phyloP scores from a whole-genome alignment of 2,888 invertebrate genomes.

The Rhabditoides inermis region DNA sequence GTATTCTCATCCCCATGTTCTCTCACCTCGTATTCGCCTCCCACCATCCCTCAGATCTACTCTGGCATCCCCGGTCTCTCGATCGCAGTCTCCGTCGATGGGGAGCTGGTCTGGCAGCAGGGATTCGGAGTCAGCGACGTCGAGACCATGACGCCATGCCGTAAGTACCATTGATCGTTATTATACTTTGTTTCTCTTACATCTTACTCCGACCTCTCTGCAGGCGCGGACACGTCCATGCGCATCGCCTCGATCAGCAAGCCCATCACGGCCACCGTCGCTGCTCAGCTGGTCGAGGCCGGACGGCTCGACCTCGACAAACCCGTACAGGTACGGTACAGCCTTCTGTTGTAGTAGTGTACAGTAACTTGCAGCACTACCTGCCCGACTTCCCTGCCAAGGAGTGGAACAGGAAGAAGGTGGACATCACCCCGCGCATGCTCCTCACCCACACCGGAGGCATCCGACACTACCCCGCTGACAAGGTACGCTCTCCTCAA shows the following conservation, averaged over 20 bases:
- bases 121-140: constrained; percentile 59
- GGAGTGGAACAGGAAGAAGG: constrained; percentile 55
- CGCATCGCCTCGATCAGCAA: constrained; percentile 63
- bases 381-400: constrained; percentile 59
- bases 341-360: background rate
- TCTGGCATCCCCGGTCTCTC: constrained; percentile 54
- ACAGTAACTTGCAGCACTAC: constrained; percentile 55
- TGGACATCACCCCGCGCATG: constrained; percentile 58
- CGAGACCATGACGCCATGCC: constrained; percentile 57
- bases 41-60: constrained; percentile 53
- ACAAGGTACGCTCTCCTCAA: too few relatives aligned
- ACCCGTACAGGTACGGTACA: constrained; percentile 19
- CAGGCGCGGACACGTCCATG: constrained; percentile 55
- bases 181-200: background rate
- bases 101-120: constrained; percentile 51
- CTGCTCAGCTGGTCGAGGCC: constrained; percentile 58
- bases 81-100: constrained; percentile 54
- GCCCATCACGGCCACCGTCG: constrained; percentile 58
- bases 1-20: too few relatives aligned
- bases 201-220: constrained; percentile 12
- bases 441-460: constrained; percentile 59
- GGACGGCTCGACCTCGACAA: constrained; percentile 58
- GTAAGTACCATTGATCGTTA: too few relatives aligned
- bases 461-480: constrained; percentile 61
- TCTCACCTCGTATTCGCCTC: too few relatives aligned